Evolutionary conservation across 92 coral and sea anemone species (phyloP).

Genomic region (Paragorgia papillata): DNA sequence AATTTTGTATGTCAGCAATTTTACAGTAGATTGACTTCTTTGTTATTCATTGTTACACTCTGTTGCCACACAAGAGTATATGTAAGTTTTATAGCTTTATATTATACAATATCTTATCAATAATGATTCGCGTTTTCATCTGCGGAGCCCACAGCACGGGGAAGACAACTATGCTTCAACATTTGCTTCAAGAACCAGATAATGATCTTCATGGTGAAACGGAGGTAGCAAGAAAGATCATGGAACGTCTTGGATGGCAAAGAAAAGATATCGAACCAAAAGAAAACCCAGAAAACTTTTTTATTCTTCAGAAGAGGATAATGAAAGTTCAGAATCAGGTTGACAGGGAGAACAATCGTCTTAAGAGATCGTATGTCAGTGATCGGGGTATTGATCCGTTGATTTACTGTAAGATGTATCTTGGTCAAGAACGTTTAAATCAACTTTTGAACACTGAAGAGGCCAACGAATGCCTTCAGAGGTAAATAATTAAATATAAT

Average conservation of each 20-base stretch:
- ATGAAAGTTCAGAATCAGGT: slow-evolving; percentile 63
- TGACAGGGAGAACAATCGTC: slow-evolving; percentile 52
- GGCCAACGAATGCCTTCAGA: slow-evolving; percentile 64
- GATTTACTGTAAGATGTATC: slow-evolving; percentile 74
- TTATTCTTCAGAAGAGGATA: slow-evolving; percentile 64
- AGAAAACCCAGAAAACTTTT: slow-evolving; percentile 56
- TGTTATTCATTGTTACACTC: too few relatives aligned
- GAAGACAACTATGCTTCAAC: slow-evolving; percentile 75
- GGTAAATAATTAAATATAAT: too few relatives aligned
- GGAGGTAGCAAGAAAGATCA: slow-evolving; percentile 81
- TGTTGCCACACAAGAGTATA: too few relatives aligned
- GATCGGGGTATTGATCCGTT: slow-evolving; percentile 93
- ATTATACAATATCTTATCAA: too few relatives aligned
- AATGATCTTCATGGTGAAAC: slow-evolving; percentile 57
- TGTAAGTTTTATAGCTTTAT: too few relatives aligned
- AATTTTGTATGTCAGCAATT: too few relatives aligned
- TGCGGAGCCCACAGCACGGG: slow-evolving; percentile 98
- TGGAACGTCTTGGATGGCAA: slow-evolving; percentile 60
- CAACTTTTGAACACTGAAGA: slow-evolving; percentile 52
- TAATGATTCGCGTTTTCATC: slow-evolving; percentile 64
- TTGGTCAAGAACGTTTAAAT: slow-evolving; percentile 59
- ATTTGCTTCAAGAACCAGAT: slow-evolving; percentile 46
- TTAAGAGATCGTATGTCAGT: slow-evolving; percentile 66
- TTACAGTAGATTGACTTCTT: too few relatives aligned
- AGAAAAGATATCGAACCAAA: slow-evolving; percentile 85